phyloP scores from a whole-genome alignment of 1,140 invertebrate genomes.

The Penaeus chinensis region DNA sequence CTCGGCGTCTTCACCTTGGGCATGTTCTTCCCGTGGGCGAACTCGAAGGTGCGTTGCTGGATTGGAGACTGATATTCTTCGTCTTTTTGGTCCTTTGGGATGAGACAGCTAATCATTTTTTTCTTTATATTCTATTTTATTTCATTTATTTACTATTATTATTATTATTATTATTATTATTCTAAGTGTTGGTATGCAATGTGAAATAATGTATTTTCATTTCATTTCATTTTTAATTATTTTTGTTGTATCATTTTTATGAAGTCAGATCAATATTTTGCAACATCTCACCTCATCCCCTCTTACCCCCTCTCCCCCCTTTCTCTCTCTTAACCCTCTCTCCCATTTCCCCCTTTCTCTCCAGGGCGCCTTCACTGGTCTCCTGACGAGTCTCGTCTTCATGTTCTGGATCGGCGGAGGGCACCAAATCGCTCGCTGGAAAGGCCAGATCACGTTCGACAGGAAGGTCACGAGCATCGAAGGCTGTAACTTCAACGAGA shows the following conservation, averaged over 20 bases:
- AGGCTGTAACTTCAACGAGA: conserved; percentile 71
- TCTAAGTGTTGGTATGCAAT: too few relatives aligned
- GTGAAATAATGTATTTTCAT: too few relatives aligned
- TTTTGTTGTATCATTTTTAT: too few relatives aligned
- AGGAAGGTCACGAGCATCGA: conserved; percentile 77
- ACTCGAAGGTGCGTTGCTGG: conserved; percentile 67
- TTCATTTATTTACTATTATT: not conserved
- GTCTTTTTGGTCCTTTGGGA: not conserved
- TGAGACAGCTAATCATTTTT: not conserved
- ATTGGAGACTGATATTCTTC: too few relatives aligned
- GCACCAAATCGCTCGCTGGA: conserved; percentile 79
- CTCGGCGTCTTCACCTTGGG: conserved; percentile 83
- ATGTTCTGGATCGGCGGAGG: conserved; percentile 87
- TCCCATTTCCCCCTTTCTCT: conserved; percentile 44
- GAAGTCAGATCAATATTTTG: too few relatives aligned
- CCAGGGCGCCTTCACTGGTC: conserved; percentile 82
- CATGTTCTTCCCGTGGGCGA: conserved; percentile 77
- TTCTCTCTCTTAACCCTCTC: conserved; percentile 46
- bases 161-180: too few relatives aligned
- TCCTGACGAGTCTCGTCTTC: conserved; percentile 76
- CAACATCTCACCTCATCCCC: too few relatives aligned
- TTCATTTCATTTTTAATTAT: too few relatives aligned
- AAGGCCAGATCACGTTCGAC: conserved; percentile 74
- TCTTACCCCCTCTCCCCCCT: not conserved
- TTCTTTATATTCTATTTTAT: not conserved